These are phyloP conservation scores for Cassiopea xamachana DNA, from an alignment of 30 jellyfish, hydroid and myxozoan species.

Conservation along the genomic window DNA sequence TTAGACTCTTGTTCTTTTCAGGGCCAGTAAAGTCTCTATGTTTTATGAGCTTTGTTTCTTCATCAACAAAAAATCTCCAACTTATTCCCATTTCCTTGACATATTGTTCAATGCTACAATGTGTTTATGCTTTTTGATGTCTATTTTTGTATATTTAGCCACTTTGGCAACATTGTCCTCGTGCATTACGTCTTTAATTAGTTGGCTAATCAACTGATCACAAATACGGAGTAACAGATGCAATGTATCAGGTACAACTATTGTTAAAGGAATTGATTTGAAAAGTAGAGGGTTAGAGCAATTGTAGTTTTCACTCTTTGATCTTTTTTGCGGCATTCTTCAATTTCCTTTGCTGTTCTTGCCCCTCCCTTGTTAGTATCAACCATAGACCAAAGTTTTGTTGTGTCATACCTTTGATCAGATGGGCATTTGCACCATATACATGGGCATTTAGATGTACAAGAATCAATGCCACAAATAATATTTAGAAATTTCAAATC, in stretches of 20 bases:
- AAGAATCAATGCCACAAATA: slow-evolving; percentile 16
- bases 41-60: neutral
- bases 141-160: neutral
- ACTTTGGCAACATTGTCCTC: neutral
- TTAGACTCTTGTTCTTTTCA: slow-evolving; percentile 1
- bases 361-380: slow-evolving; percentile 20
- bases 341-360: slow-evolving; percentile 9
- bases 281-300: slow-evolving; percentile 13
- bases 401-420: slow-evolving; percentile 9
- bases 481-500: slow-evolving; percentile 29
- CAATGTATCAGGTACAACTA: slow-evolving; percentile 2
- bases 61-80: slow-evolving; percentile 1
- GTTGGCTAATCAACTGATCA: neutral
- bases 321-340: neutral
- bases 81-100: neutral
- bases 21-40: slow-evolving; percentile 23
- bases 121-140: neutral
- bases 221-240: neutral
- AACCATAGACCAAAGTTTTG: neutral
- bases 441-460: slow-evolving; percentile 22
- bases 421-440: slow-evolving; percentile 42
- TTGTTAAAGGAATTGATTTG: neutral
- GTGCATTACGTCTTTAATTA: neutral
- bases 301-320: neutral
- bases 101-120: neutral